Conservation (phyloP, 2,113 vertebrate genomes). For the Trinectes maculatus region DNA sequence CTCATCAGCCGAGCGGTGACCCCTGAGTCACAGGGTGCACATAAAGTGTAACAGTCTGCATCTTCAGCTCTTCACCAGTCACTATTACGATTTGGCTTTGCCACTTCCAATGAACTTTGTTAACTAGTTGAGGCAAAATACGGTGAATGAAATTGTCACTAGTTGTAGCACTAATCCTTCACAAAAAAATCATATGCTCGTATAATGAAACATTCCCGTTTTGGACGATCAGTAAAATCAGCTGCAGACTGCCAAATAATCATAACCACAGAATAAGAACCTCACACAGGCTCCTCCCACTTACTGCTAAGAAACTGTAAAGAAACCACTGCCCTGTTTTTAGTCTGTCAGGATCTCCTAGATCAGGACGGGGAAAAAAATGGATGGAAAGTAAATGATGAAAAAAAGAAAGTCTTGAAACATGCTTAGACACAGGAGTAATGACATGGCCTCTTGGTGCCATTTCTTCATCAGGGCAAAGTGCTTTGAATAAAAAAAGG, state of each 20-base stretch:
- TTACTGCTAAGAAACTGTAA: background rate
- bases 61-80: background rate
- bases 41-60: too few relatives aligned
- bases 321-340: background rate
- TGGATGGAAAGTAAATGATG: conserved; percentile 44
- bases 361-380: conserved; percentile 35
- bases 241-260: conserved; percentile 9
- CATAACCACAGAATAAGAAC: conserved; percentile 12
- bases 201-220: background rate
- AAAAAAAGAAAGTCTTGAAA: conserved; percentile 2
- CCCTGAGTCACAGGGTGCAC: background rate
- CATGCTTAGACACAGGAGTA: conserved; percentile 1
- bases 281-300: background rate
- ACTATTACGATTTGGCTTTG: background rate
- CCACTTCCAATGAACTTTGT: background rate
- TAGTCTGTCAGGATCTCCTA: conserved; percentile 5
- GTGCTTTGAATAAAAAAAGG: conserved; percentile 57
- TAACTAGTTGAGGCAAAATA: background rate
- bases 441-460: background rate
- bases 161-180: background rate
- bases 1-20: background rate
- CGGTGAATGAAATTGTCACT: background rate
- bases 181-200: background rate
- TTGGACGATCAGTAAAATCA: background rate
- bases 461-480: conserved; percentile 48